phyloP scores from a whole-genome alignment of 2,113 vertebrate species.

The Corythornis cristatus region DNA sequence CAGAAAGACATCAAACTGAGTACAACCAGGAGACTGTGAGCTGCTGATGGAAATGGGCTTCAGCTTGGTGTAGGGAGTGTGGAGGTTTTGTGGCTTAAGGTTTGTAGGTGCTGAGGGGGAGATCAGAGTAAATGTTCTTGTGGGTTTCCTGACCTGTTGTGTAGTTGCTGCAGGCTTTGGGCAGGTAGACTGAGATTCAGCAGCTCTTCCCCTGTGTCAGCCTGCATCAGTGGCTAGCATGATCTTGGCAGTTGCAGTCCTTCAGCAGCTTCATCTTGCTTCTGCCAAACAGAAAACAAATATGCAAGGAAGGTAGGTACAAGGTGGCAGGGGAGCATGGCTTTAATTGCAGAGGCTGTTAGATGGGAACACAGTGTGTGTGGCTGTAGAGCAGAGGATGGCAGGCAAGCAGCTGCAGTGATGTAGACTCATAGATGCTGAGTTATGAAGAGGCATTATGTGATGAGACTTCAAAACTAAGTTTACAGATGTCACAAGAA shows the following conservation, averaged over 20 bases:
- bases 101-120: conserved; percentile 35
- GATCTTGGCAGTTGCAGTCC: not conserved
- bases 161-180: not conserved
- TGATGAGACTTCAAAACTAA: not conserved
- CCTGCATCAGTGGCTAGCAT: not conserved
- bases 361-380: not conserved
- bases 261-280: not conserved
- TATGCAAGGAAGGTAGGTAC: not conserved
- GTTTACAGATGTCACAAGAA: not conserved
- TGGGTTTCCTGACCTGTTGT: not conserved
- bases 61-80: conserved; percentile 7
- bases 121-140: conserved; percentile 13
- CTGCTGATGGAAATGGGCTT: conserved; percentile 4
- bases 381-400: not conserved
- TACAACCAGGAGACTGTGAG: not conserved
- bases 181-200: not conserved
- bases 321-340: not conserved
- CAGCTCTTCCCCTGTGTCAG: not conserved
- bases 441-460: not conserved
- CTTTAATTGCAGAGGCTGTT: not conserved
- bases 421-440: not conserved
- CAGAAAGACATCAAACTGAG: not conserved
- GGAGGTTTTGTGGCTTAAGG: conserved; percentile 4
- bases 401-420: not conserved
- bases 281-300: not conserved